phyloP scores from a whole-genome alignment of 2,113 vertebrate genomes.

The Azemiops feae region DNA sequence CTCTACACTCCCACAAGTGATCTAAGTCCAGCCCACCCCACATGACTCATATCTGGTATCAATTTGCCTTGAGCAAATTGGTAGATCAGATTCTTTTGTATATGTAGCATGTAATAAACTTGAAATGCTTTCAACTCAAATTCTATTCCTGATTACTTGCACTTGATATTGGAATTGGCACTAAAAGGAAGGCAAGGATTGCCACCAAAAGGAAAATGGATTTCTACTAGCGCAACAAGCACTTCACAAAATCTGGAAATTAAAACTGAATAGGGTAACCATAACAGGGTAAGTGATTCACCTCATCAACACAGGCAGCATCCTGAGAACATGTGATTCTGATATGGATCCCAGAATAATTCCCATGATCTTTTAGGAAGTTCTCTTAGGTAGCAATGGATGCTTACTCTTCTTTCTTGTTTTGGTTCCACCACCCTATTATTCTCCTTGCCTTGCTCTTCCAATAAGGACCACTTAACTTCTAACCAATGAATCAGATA shows the following conservation, averaged over 20 bases:
- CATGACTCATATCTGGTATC: too few species aligned
- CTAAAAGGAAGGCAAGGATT: too few species aligned
- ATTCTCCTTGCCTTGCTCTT: not conserved
- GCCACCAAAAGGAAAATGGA: not conserved
- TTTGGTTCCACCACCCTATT: not conserved
- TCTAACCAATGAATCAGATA: not conserved
- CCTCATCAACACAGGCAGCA: not conserved
- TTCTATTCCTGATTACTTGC: too few species aligned
- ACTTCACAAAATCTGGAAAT: not conserved
- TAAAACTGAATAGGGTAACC: not conserved
- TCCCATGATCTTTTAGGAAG: not conserved
- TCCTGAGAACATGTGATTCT: not conserved
- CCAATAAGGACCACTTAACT: not conserved
- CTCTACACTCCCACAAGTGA: too few species aligned
- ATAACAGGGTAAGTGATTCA: not conserved
- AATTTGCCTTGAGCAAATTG: too few species aligned
- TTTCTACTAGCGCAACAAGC: not conserved
- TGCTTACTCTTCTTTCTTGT: not conserved
- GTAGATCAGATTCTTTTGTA: too few species aligned
- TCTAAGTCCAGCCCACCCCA: too few species aligned
- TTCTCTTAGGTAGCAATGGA: not conserved
- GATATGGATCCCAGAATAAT: not conserved
- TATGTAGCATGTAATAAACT: too few species aligned
- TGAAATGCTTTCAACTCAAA: too few species aligned
- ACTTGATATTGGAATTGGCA: too few species aligned